Percentiles rank a stretch among this genome's conserved stretches.
These are phyloP conservation scores for Mythimna albipuncta DNA, from an alignment of 2,888 invertebrate species.

Conservation along the genomic window DNA sequence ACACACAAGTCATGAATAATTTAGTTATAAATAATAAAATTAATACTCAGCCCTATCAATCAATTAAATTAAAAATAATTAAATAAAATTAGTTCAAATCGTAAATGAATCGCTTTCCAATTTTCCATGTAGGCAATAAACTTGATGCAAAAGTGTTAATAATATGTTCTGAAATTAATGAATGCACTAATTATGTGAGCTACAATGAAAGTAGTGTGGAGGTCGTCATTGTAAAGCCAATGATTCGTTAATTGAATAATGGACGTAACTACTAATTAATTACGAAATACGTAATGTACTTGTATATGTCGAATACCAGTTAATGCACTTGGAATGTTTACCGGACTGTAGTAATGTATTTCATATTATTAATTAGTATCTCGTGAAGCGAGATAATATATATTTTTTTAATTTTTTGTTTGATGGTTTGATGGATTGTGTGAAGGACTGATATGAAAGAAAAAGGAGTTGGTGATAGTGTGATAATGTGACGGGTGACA, in stretches of 20 bases:
- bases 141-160: conserved; percentile 4
- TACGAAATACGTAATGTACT: conserved; percentile 3
- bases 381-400: too few species aligned
- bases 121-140: conserved; percentile 1
- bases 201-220: conserved; percentile 27
- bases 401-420: too few species aligned
- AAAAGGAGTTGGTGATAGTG: too few species aligned
- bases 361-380: background rate
- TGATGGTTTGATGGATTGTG: too few species aligned
- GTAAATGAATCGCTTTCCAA: conserved; percentile 6
- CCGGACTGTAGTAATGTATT: background rate
- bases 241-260: conserved; percentile 43
- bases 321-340: background rate
- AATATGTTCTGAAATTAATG: conserved; percentile 20
- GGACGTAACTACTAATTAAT: conserved; percentile 20
- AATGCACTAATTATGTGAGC: conserved; percentile 13
- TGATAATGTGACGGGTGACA: too few species aligned
- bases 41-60: background rate
- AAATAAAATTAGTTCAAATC: conserved; percentile 4
- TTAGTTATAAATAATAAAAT: background rate
- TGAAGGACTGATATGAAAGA: too few species aligned
- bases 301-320: background rate
- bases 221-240: conserved; percentile 11
- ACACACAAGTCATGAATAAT: background rate
- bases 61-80: conserved; percentile 4